Conservation (phyloP, 2,888 invertebrate genomes). For the Andricus quercusramuli region DNA sequence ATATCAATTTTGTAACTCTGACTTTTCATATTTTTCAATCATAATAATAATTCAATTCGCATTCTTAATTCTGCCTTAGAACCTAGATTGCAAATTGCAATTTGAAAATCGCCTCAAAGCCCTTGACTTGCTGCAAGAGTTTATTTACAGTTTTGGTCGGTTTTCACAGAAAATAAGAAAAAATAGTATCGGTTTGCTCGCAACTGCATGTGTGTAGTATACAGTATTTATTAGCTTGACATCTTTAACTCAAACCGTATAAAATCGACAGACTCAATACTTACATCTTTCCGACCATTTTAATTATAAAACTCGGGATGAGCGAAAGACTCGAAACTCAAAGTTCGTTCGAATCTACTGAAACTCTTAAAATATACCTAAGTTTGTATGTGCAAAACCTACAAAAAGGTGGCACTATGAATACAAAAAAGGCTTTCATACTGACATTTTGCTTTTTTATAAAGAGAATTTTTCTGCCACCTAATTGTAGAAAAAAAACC, state of each 20-base stretch:
- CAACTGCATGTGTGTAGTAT: slow-evolving; percentile 67
- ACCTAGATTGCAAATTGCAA: slow-evolving; percentile 43
- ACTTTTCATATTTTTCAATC: not conserved
- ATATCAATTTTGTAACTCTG: slow-evolving; percentile 8
- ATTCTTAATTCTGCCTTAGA: slow-evolving; percentile 45
- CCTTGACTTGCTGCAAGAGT: not conserved
- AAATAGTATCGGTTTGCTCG: slow-evolving; percentile 47
- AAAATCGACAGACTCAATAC: slow-evolving; percentile 53
- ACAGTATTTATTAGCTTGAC: slow-evolving; percentile 70
- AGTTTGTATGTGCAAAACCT: not conserved
- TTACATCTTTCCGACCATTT: slow-evolving; percentile 53
- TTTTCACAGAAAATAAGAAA: slow-evolving; percentile 43
- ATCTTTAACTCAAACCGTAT: slow-evolving; percentile 38
- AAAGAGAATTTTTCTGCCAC: slow-evolving; percentile 9
- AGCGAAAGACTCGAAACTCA: not conserved
- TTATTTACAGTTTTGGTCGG: slow-evolving; percentile 26
- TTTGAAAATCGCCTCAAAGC: slow-evolving; percentile 41
- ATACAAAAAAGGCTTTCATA: not conserved
- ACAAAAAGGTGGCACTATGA: not conserved
- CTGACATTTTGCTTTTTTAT: not conserved
- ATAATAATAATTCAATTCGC: not conserved
- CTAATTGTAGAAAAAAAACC: slow-evolving; percentile 44
- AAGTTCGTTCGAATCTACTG: not conserved
- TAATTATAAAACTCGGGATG: not conserved
- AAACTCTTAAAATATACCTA: too few species aligned